A percentile compares a stretch with the other conserved stretches of the same genome.
Evolutionary conservation across 2,113 vertebrate species (phyloP).

Genomic region (Pampusana beccarii): DNA sequence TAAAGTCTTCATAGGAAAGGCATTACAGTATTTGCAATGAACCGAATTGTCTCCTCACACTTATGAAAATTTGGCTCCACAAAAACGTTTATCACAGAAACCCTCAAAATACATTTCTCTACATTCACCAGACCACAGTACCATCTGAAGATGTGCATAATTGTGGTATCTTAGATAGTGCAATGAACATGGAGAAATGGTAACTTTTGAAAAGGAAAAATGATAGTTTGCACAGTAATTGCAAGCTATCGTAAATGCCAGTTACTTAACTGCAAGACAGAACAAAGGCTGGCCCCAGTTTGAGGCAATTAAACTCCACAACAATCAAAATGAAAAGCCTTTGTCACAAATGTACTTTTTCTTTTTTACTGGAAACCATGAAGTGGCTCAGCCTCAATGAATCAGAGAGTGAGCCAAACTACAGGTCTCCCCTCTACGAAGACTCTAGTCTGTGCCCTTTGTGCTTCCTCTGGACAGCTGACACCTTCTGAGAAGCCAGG

Average conservation of each 20-base stretch:
- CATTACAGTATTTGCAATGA: neutral
- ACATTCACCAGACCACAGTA: neutral
- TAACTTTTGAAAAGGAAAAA: neutral
- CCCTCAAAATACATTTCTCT: neutral
- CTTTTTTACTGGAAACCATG: neutral
- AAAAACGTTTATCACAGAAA: neutral
- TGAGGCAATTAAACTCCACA: neutral
- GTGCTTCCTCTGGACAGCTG: neutral
- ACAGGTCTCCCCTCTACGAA: neutral
- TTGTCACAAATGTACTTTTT: neutral
- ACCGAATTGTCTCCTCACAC: neutral
- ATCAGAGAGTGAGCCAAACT: neutral
- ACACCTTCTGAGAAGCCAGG: neutral
- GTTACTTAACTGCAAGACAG: neutral
- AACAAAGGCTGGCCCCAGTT: neutral
- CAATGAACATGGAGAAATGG: neutral
- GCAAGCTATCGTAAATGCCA: neutral
- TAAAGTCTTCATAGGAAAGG: neutral
- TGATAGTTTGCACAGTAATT: constrained; percentile 1
- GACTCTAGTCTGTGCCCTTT: neutral
- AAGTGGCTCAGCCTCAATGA: neutral
- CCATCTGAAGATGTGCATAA: neutral
- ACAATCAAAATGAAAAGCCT: neutral
- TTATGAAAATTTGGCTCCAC: neutral
- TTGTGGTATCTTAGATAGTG: constrained; percentile 24